Evolutionary conservation across 2,113 vertebrate genomes (phyloP), one percentile per base, ranked within the genome.

Genomic region (Psammodynastes pulverulentus): DNA sequence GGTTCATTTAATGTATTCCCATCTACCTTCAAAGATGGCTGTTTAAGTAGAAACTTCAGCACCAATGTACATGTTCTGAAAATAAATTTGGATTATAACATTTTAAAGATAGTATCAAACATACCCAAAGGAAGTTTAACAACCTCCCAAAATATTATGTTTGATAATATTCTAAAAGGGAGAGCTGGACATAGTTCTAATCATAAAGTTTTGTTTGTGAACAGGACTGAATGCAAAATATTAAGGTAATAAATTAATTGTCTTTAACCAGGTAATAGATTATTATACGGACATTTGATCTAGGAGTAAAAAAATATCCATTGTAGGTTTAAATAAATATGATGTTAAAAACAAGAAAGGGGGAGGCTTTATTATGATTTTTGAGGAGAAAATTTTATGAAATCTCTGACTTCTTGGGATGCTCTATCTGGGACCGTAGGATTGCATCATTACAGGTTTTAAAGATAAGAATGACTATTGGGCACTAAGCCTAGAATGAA

Each of bases 1-100:
- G 95, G 95, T 94, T 17, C 1, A 84, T 53, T 79, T 95, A 94
- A 84, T 94, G 84, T 92, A 95, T 91, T 94, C 93, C 90, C 43
- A 92, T 91, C 72, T 9, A 45, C 19, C 95, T 95, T 87, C 95
- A 93, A 93, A 95, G 96, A 93, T 54, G 43, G 62, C 56, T 92
- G 79, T 90, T 93, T 92, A 93, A 56, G 95, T 79, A 85, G 95
- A 84, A 90, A 87, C 29, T 26, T 51, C 19, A 79, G 90, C 48
- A 87, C 86, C 89, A 58, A 93, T 5, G 90, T 94, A 92, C 54
- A 94, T 72, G 91, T 89, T 92, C 92, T 94, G 91, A 91, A 51
- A 67, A 67, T 91, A 26, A 15, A 21, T 9, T 72, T 51, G 56
- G 86, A 46, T 84, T 93, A 89, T 92, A 93, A 21, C 53, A 88